Evolutionary conservation across 2,888 invertebrate genomes (phyloP).

Genomic region (Drosophila rellima): DNA sequence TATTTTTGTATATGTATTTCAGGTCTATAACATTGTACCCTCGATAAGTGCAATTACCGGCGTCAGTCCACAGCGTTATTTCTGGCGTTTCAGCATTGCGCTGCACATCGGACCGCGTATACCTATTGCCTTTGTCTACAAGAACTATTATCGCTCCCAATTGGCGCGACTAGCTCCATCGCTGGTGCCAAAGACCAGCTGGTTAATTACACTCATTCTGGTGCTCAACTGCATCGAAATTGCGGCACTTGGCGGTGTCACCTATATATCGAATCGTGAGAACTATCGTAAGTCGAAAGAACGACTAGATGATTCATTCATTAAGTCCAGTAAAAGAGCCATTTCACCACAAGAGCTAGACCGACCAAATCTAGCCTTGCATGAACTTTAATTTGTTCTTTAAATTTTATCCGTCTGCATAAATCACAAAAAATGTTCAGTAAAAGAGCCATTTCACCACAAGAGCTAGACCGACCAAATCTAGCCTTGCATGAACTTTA

Average conservation of each 20-base stretch:
- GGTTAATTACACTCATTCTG: constrained; percentile 90
- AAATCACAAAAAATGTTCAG: too few species aligned
- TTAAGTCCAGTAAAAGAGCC: too few species aligned
- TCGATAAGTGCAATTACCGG: constrained; percentile 98
- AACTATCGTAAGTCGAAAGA: constrained; percentile 98
- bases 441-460: too few species aligned
- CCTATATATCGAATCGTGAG: constrained; percentile 97
- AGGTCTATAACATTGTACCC: constrained; percentile 98
- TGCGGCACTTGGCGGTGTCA: constrained; percentile 94
- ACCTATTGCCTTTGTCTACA: constrained; percentile 94
- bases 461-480: too few species aligned
- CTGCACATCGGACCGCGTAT: constrained; percentile 96
- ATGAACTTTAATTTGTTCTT: too few species aligned
- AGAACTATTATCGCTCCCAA: constrained; percentile 91
- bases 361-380: too few species aligned
- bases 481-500: too few species aligned
- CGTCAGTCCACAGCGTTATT: constrained; percentile 95
- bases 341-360: too few species aligned
- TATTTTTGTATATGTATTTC: too few species aligned
- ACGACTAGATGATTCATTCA: too few species aligned
- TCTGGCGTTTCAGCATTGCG: constrained; percentile 97
- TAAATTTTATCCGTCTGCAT: too few species aligned
- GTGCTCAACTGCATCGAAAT: constrained; percentile 95
- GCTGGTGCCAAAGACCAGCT: constrained; percentile 86
- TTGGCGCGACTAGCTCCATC: constrained; percentile 72